Conservation (phyloP, 1,140 invertebrate genomes). For the Heliconius congener region DNA sequence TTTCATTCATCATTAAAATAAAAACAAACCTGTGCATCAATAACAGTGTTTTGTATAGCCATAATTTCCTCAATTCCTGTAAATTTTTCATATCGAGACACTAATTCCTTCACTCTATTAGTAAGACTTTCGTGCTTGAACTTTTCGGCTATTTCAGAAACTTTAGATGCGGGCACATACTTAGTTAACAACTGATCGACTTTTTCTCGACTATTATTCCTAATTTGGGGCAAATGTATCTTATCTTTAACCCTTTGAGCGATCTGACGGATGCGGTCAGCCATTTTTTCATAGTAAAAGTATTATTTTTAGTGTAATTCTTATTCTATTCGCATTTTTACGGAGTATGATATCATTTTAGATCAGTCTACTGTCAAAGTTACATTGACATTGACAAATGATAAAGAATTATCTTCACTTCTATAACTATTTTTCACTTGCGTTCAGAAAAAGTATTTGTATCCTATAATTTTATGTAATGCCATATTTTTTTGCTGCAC, state of each 20-base stretch:
- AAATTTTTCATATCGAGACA: slow-evolving; percentile 77
- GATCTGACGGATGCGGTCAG: slow-evolving; percentile 65
- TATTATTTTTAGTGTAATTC: slow-evolving; percentile 48
- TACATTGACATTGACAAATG: slow-evolving; percentile 13
- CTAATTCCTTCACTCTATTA: slow-evolving; percentile 63
- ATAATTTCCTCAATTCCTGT: slow-evolving; percentile 79
- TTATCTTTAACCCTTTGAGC: slow-evolving; percentile 65
- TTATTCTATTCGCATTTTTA: slow-evolving; percentile 50
- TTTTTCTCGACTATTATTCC: slow-evolving; percentile 54
- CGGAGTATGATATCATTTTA: slow-evolving; percentile 54
- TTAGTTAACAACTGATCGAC: slow-evolving; percentile 68
- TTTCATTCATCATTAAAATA: slow-evolving; percentile 16
- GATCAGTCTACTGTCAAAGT: neutral
- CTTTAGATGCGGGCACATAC: slow-evolving; percentile 62
- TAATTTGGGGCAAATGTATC: slow-evolving; percentile 57
- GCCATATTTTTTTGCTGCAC: too few relatives aligned
- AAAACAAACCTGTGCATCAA: slow-evolving; percentile 72
- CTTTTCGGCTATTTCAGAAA: slow-evolving; percentile 65
- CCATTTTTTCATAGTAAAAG: slow-evolving; percentile 68
- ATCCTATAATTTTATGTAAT: too few relatives aligned
- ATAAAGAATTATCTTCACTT: neutral
- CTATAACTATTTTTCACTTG: neutral
- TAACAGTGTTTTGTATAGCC: slow-evolving; percentile 76
- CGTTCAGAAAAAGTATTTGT: neutral
- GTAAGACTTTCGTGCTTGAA: slow-evolving; percentile 63